Percentiles rank a stretch among this genome's conserved stretches.
phyloP scores from a whole-genome alignment of 1,140 invertebrate genomes.

The Chrysomallon squamiferum region DNA sequence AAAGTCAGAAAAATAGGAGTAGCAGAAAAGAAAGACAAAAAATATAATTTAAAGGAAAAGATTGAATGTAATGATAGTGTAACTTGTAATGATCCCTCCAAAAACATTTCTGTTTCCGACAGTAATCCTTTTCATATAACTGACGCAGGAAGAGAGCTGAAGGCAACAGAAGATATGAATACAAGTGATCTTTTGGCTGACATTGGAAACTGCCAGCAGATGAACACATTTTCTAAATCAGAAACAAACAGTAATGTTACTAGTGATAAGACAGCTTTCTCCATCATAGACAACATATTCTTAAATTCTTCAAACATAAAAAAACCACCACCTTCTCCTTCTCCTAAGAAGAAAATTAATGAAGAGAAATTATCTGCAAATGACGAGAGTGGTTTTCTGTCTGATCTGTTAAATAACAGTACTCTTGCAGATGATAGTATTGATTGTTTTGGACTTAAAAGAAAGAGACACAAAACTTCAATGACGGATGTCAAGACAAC shows the following conservation, averaged over 20 bases:
- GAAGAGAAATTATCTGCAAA: not conserved
- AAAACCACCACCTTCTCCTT: not conserved
- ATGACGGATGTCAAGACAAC: conserved; percentile 1
- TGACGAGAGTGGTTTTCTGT: conserved; percentile 5
- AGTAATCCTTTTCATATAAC: too few relatives aligned
- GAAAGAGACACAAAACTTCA: conserved; percentile 22
- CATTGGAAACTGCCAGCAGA: too few relatives aligned
- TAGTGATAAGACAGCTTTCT: not conserved
- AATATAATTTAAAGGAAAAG: too few relatives aligned
- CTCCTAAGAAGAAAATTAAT: not conserved
- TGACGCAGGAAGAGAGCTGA: too few relatives aligned
- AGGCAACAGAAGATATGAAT: too few relatives aligned
- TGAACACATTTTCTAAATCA: not conserved
- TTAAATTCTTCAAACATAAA: not conserved
- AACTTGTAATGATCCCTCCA: too few relatives aligned
- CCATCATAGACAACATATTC: conserved; percentile 5
- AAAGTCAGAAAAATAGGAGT: too few relatives aligned
- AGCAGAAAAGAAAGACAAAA: too few relatives aligned
- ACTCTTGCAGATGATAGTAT: conserved; percentile 33
- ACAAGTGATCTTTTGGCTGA: too few relatives aligned
- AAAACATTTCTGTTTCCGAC: too few relatives aligned
- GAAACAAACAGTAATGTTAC: not conserved
- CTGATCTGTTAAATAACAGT: conserved; percentile 18
- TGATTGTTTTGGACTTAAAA: conserved; percentile 28
- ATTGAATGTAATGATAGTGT: too few relatives aligned